Conservation (phyloP, 1,140 invertebrate species). For the Drosophila malerkotliana region DNA sequence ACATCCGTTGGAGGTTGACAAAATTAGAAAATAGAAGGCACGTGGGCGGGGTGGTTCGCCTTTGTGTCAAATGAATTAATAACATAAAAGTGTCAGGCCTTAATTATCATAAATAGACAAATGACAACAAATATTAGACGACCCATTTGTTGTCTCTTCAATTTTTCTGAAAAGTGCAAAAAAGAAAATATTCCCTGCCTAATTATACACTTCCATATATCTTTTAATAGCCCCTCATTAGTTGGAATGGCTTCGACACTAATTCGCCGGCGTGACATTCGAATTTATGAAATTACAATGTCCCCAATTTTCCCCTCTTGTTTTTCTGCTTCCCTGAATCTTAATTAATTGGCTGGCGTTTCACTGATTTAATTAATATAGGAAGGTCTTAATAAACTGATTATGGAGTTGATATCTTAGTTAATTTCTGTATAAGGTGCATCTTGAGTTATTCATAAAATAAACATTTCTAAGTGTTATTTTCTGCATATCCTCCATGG, state of each 20-base stretch:
- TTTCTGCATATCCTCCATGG: not conserved
- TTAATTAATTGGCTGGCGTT: slow-evolving; percentile 41
- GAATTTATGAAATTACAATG: slow-evolving; percentile 50
- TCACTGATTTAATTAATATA: slow-evolving; percentile 47
- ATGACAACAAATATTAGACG: slow-evolving; percentile 79
- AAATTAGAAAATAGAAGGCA: slow-evolving; percentile 59
- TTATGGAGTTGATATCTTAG: not conserved
- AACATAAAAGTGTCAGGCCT: slow-evolving; percentile 78
- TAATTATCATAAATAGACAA: slow-evolving; percentile 80
- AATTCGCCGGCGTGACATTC: slow-evolving; percentile 44
- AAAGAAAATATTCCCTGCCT: slow-evolving; percentile 13
- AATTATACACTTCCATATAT: slow-evolving; percentile 31
- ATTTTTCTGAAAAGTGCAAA: slow-evolving; percentile 35
- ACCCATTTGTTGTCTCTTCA: slow-evolving; percentile 55
- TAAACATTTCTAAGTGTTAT: slow-evolving; percentile 19
- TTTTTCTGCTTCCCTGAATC: slow-evolving; percentile 27
- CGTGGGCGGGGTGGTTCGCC: slow-evolving; percentile 51
- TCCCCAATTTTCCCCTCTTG: not conserved
- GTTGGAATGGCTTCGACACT: slow-evolving; percentile 42
- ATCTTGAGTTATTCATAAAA: slow-evolving; percentile 39
- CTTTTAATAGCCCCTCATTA: slow-evolving; percentile 41
- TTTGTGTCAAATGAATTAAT: slow-evolving; percentile 77
- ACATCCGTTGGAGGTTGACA: slow-evolving; percentile 71
- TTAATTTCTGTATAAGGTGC: not conserved
- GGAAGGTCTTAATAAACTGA: slow-evolving; percentile 11